Evolutionary conservation across 1,140 invertebrate genomes (phyloP).

Genomic region (Ostrea edulis): DNA sequence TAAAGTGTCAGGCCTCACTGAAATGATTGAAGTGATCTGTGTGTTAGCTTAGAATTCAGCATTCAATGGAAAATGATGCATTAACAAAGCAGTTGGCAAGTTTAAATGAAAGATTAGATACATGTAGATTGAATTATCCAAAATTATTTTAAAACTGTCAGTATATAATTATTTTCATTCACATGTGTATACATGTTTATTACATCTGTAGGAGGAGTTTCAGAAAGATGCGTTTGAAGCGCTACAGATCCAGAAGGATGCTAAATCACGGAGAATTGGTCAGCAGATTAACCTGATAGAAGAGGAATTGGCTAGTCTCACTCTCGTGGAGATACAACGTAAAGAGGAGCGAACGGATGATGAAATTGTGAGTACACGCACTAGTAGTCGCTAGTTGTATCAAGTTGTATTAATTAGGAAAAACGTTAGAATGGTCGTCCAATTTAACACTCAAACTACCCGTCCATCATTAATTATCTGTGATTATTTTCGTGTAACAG

Average conservation of each 20-base stretch:
- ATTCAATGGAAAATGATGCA: neutral
- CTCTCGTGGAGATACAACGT: conserved; percentile 82
- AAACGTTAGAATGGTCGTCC: too few species aligned
- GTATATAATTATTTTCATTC: too few species aligned
- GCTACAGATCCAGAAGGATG: conserved; percentile 87
- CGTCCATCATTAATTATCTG: too few species aligned
- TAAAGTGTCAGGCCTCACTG: conserved; percentile 21
- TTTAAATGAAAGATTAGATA: too few species aligned
- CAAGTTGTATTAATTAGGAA: too few species aligned
- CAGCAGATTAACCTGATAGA: conserved; percentile 88
- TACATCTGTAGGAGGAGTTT: conserved; percentile 80
- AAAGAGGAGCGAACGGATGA: neutral
- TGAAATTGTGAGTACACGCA: conserved; percentile 2
- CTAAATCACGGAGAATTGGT: conserved; percentile 86
- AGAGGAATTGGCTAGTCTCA: conserved; percentile 87
- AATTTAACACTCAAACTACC: too few species aligned
- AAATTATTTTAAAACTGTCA: too few species aligned
- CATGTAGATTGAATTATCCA: too few species aligned
- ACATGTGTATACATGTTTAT: too few species aligned
- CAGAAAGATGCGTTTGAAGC: conserved; percentile 88
- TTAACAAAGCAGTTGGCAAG: too few species aligned
- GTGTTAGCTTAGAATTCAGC: neutral
- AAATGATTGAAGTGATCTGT: neutral
- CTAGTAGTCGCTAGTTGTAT: neutral
- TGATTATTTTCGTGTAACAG: conserved; percentile 75